phyloP scores from a whole-genome alignment of 2,113 vertebrate genomes.

The Trachemys scripta region DNA sequence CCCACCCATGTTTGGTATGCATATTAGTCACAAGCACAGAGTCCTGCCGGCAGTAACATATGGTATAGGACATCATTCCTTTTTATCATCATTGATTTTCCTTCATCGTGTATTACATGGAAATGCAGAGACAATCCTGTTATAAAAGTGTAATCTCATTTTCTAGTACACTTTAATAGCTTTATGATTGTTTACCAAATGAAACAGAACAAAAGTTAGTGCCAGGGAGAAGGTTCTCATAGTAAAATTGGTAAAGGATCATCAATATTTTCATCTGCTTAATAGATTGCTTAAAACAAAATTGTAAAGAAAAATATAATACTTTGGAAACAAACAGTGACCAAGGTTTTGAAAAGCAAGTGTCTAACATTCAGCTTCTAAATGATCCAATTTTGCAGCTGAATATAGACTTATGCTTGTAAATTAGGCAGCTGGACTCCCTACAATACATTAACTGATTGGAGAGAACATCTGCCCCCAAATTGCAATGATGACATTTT shows the following conservation, averaged over 20 bases:
- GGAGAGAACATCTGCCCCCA: neutral
- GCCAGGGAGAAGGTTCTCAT: neutral
- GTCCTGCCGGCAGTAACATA: neutral
- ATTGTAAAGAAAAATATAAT: neutral
- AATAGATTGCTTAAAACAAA: neutral
- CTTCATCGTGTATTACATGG: neutral
- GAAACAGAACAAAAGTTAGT: constrained; percentile 20
- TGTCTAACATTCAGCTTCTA: neutral
- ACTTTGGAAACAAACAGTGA: neutral
- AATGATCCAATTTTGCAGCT: neutral
- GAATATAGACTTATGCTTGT: neutral
- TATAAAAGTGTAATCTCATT: neutral
- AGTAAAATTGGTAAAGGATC: neutral
- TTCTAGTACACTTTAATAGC: neutral
- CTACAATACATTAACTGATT: neutral
- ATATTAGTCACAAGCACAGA: neutral
- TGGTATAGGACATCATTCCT: neutral
- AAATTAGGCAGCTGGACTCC: neutral
- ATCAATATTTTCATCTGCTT: neutral
- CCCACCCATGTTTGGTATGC: neutral
- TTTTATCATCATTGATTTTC: neutral
- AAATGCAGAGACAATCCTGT: neutral
- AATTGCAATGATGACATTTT: neutral
- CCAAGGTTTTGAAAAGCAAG: neutral
- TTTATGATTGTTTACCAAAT: constrained; percentile 24